A percentile compares a stretch with the other conserved stretches of the same genome.
Evolutionary conservation across 1,140 invertebrate genomes (phyloP).

Genomic region (Agrypnia vestita): DNA sequence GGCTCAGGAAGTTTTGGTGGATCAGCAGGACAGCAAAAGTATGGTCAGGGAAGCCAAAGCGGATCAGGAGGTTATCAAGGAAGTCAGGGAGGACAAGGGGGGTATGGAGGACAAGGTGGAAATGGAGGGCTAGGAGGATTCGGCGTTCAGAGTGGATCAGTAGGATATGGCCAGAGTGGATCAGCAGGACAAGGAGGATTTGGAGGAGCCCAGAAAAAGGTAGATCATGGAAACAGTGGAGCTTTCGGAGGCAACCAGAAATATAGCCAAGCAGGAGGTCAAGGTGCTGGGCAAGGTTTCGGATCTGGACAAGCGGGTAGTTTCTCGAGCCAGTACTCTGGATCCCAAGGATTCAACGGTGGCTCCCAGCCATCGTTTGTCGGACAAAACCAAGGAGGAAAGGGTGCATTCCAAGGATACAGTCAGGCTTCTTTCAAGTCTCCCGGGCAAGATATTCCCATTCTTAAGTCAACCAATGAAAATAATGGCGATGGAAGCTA

Average conservation of each 20-base stretch:
- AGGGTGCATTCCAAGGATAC: neutral
- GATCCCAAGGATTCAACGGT: constrained; percentile 46
- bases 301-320: constrained; percentile 24
- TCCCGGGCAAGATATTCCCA: constrained; percentile 59
- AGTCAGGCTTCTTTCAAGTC: constrained; percentile 46
- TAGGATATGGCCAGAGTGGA: too few relatives aligned
- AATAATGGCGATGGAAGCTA: constrained; percentile 66
- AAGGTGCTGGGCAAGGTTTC: neutral
- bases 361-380: constrained; percentile 42
- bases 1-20: constrained; percentile 1
- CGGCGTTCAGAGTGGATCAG: constrained; percentile 11
- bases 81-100: constrained; percentile 19
- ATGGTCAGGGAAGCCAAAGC: constrained; percentile 15
- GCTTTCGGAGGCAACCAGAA: too few relatives aligned
- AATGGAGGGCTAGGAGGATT: constrained; percentile 13
- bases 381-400: neutral
- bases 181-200: too few relatives aligned
- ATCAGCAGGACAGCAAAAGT: constrained; percentile 11
- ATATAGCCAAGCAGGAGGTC: too few relatives aligned
- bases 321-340: constrained; percentile 14
- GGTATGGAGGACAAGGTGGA: constrained; percentile 19
- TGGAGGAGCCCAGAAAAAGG: too few relatives aligned
- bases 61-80: constrained; percentile 11
- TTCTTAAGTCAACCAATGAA: constrained; percentile 62
- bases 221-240: too few relatives aligned